phyloP scores from a whole-genome alignment of 2,888 invertebrate species.

The Microplitis deprimator region DNA sequence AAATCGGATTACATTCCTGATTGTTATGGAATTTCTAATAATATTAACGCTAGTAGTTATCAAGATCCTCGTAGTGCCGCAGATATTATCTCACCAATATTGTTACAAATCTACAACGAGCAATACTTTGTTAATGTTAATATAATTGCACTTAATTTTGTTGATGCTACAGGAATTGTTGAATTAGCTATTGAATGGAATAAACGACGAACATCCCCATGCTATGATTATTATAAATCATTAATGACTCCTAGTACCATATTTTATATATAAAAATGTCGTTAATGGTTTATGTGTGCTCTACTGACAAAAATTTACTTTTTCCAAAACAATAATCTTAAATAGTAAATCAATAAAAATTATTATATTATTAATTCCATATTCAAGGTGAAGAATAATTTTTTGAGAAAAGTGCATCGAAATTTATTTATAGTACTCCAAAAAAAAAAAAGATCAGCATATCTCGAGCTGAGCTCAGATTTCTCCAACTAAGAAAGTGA shows the following conservation, averaged over 20 bases:
- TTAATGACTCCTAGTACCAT: background rate
- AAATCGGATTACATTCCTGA: background rate
- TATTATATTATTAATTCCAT: too few relatives aligned
- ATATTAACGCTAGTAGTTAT: background rate
- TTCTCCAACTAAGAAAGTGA: too few relatives aligned
- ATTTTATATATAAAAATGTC: background rate
- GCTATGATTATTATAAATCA: constrained; percentile 33
- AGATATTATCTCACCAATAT: constrained; percentile 45
- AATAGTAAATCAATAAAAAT: too few relatives aligned
- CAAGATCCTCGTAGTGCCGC: background rate
- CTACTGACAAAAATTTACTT: too few relatives aligned
- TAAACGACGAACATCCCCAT: constrained; percentile 53
- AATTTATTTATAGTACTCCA: too few relatives aligned
- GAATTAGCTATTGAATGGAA: constrained; percentile 70
- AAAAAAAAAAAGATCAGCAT: too few relatives aligned
- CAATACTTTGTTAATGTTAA: constrained; percentile 80
- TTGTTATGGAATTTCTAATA: background rate
- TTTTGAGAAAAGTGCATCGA: too few relatives aligned
- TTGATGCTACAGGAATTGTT: constrained; percentile 80
- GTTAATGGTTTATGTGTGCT: background rate
- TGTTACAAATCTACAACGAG: constrained; percentile 79
- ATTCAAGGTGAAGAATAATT: too few relatives aligned
- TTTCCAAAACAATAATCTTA: too few relatives aligned
- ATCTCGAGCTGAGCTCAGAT: too few relatives aligned
- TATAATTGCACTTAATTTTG: constrained; percentile 82